A percentile compares a stretch with the other conserved stretches of the same genome.
phyloP scores from a whole-genome alignment of 2,113 vertebrate genomes.

The Cheirogaleus medius region DNA sequence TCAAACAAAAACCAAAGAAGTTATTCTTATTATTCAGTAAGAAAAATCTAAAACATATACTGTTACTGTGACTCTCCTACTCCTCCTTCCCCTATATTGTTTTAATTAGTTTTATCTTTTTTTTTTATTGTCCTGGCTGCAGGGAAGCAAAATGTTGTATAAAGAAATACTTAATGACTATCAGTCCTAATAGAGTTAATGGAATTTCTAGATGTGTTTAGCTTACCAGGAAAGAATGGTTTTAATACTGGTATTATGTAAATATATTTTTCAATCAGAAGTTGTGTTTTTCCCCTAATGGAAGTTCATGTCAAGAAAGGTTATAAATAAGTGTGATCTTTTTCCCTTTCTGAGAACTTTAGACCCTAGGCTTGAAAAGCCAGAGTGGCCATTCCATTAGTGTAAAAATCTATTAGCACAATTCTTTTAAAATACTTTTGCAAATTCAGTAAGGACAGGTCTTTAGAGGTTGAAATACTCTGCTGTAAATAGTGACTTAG shows the following conservation, averaged over 20 bases:
- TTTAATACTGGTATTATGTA: neutral
- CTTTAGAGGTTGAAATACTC: neutral
- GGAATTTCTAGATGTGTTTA: neutral
- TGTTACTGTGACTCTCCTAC: neutral
- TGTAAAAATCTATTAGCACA: neutral
- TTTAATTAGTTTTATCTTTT: neutral
- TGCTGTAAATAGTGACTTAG: neutral
- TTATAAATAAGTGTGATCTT: neutral
- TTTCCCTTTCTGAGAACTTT: neutral
- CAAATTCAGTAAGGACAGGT: neutral
- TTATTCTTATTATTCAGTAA: neutral
- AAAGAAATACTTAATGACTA: neutral
- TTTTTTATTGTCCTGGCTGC: neutral
- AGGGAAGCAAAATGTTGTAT: neutral
- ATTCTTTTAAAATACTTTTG: neutral
- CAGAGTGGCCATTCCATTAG: neutral
- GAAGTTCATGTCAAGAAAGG: neutral
- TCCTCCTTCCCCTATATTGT: neutral
- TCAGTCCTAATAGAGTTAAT: neutral
- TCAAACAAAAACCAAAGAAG: neutral
- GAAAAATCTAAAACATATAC: neutral
- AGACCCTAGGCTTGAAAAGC: neutral
- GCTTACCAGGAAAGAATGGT: neutral
- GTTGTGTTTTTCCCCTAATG: neutral
- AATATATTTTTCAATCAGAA: slow-evolving; percentile 10